Percentiles rank a stretch among this genome's conserved stretches.
These are phyloP conservation scores for Enteromius fasciolatus DNA, from an alignment of 2,797 vertebrate species.

Conservation along the genomic window DNA sequence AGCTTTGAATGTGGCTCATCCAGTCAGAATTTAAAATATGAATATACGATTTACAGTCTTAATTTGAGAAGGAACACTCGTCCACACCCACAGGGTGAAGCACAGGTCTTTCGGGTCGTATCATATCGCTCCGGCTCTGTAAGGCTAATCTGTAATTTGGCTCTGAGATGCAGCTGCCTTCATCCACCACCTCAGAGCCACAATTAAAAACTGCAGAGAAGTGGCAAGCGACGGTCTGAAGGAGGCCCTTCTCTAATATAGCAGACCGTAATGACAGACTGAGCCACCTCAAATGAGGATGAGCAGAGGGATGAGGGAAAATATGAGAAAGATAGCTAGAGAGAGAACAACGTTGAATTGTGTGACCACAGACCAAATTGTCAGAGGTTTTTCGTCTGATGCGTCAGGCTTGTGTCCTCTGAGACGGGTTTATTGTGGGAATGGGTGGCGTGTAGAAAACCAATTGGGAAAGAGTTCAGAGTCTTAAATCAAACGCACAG, in stretches of 20 bases:
- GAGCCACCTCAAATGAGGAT: conserved; percentile 65
- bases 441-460: conserved; percentile 59
- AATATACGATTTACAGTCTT: conserved; percentile 15
- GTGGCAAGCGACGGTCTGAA: conserved; percentile 64
- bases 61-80: background rate
- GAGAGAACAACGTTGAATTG: conserved; percentile 43
- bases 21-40: background rate
- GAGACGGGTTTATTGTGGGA: conserved; percentile 67
- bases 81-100: conserved; percentile 25
- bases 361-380: conserved; percentile 67
- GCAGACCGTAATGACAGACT: conserved; percentile 78
- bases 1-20: background rate
- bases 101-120: conserved; percentile 43
- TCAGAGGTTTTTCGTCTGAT: conserved; percentile 49
- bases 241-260: conserved; percentile 61
- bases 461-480: conserved; percentile 29
- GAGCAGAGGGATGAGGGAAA: conserved; percentile 53
- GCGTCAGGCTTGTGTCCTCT: conserved; percentile 24
- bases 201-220: conserved; percentile 73
- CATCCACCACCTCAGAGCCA: conserved; percentile 66
- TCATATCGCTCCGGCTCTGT: conserved; percentile 56
- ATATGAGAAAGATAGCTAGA: conserved; percentile 4
- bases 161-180: conserved; percentile 67
- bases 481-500: conserved; percentile 56
- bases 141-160: conserved; percentile 75